Percentiles rank a stretch among this genome's conserved stretches.
Conservation (phyloP, 2,113 vertebrate species). For the Gila orcuttii region DNA sequence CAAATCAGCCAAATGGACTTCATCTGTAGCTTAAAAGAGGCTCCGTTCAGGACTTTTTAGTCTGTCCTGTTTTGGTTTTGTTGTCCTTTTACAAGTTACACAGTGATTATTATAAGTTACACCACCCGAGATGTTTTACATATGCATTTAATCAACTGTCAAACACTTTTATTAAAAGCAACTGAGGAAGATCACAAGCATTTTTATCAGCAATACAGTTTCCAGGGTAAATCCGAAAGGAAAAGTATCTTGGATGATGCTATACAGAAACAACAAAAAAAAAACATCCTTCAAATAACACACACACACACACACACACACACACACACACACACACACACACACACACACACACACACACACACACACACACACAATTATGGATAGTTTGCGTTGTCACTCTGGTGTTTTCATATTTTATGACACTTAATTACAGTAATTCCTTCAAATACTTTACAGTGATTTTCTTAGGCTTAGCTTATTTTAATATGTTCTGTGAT, state of each 20-base stretch:
- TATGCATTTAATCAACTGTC: too few species aligned
- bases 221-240: neutral
- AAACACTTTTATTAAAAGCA: neutral
- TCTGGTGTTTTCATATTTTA: too few species aligned
- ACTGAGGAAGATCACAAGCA: neutral
- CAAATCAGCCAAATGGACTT: slow-evolving; percentile 18
- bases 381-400: too few species aligned
- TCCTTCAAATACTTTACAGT: neutral
- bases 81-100: neutral
- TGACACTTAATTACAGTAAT: neutral
- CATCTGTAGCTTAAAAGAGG: slow-evolving; percentile 14
- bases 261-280: neutral
- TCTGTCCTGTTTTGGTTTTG: neutral
- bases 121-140: too few species aligned
- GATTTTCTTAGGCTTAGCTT: slow-evolving; percentile 25
- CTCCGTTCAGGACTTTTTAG: neutral
- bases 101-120: neutral
- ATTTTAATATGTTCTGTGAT: slow-evolving; percentile 65
- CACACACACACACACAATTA: too few species aligned
- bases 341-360: too few species aligned
- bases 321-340: too few species aligned
- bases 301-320: too few species aligned
- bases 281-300: neutral
- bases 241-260: neutral
- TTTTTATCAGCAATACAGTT: neutral